phyloP scores from a whole-genome alignment of 2,797 vertebrate genomes.

The Tamandua tetradactyla region DNA sequence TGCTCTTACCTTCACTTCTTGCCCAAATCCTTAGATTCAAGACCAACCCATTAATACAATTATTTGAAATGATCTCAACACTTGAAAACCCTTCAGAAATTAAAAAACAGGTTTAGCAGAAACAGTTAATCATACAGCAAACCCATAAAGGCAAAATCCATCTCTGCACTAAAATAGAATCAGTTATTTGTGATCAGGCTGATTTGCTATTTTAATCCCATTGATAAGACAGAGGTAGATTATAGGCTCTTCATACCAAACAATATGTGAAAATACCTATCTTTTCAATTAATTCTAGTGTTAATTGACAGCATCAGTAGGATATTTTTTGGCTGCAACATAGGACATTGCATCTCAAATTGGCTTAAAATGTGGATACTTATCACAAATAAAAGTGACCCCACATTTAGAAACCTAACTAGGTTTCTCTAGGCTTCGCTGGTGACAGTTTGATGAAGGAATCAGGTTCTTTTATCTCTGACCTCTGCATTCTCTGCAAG shows the following conservation, averaged over 20 bases:
- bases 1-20: not conserved
- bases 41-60: not conserved
- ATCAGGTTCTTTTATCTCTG: not conserved
- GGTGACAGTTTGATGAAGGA: not conserved
- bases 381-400: slow-evolving; percentile 35
- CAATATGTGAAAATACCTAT: slow-evolving; percentile 10
- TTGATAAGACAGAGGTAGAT: not conserved
- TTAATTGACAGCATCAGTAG: slow-evolving; percentile 28
- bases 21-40: not conserved
- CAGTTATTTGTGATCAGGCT: slow-evolving; percentile 22
- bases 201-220: slow-evolving; percentile 56
- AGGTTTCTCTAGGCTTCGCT: not conserved
- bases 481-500: not conserved
- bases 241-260: not conserved
- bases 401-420: too few species aligned
- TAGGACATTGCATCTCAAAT: not conserved
- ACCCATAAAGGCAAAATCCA: not conserved
- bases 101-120: slow-evolving; percentile 5
- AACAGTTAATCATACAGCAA: not conserved
- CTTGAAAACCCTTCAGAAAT: slow-evolving; percentile 3
- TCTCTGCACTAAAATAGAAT: slow-evolving; percentile 14
- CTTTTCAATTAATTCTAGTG: slow-evolving; percentile 48
- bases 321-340: not conserved
- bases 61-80: not conserved
- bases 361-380: slow-evolving; percentile 5